phyloP scores from a whole-genome alignment of 2,888 invertebrate genomes.

The Agelastica alni region DNA sequence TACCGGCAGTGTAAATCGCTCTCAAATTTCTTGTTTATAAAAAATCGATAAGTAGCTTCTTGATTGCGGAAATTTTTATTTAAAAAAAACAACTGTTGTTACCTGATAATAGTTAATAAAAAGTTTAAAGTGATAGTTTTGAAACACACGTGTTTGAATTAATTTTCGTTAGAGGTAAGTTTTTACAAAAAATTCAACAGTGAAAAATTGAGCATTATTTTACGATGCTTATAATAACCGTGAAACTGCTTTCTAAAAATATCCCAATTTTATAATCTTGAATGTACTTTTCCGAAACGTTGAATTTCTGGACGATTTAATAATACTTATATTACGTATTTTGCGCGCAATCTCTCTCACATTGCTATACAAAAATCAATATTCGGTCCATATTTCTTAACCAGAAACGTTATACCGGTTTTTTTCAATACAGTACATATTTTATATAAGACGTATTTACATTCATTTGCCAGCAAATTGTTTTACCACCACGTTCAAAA shows the following conservation, averaged over 20 bases:
- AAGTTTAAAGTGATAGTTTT: conserved; percentile 2
- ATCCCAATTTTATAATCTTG: not conserved
- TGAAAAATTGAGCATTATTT: not conserved
- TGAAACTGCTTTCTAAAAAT: conserved; percentile 4
- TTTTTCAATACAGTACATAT: too few relatives aligned
- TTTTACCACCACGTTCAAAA: too few relatives aligned
- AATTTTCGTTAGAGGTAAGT: conserved; percentile 8
- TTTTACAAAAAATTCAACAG: too few relatives aligned
- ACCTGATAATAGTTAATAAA: too few relatives aligned
- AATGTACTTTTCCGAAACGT: not conserved
- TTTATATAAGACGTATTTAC: too few relatives aligned
- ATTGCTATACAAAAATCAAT: conserved; percentile 5
- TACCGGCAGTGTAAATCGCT: not conserved
- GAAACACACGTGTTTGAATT: not conserved
- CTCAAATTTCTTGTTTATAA: too few relatives aligned
- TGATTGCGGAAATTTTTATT: too few relatives aligned
- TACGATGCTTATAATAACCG: not conserved
- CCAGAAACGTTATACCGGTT: not conserved
- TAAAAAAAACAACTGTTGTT: too few relatives aligned
- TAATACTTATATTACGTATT: not conserved
- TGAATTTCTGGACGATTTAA: too few relatives aligned
- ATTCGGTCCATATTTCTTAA: conserved; percentile 8
- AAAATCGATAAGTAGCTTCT: too few relatives aligned
- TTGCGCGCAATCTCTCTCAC: conserved; percentile 7
- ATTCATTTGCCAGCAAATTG: too few relatives aligned